These are phyloP conservation scores for Cardinalis cardinalis DNA, from an alignment of 2,113 vertebrate genomes.

Conservation along the genomic window DNA sequence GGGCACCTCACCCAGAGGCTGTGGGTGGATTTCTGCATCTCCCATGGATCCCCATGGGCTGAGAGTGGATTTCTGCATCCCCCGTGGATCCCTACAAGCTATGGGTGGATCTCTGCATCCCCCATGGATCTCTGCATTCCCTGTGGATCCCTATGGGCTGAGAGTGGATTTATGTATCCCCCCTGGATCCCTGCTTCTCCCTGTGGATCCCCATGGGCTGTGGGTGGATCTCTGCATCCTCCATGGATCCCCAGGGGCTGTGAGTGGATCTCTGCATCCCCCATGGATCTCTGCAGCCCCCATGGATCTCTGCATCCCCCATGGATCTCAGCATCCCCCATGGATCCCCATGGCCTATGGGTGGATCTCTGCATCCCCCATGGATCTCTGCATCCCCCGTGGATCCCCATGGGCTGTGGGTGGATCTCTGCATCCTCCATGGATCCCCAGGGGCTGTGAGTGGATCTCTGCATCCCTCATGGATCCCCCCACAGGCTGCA, in stretches of 20 bases:
- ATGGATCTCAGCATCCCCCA: not conserved
- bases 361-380: not conserved
- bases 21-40: not conserved
- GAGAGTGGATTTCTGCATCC: not conserved
- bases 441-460: accelerated
- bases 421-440: not conserved
- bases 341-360: not conserved
- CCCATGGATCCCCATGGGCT: not conserved
- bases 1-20: not conserved
- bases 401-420: not conserved
- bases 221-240: not conserved
- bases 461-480: not conserved
- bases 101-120: not conserved
- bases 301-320: not conserved
- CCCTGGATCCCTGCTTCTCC: too few relatives aligned
- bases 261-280: too few relatives aligned
- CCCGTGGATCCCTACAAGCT: accelerated
- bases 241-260: too few relatives aligned
- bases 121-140: accelerated
- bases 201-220: accelerated
- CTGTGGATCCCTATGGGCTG: not conserved
- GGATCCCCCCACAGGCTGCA: not conserved
- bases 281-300: too few relatives aligned
- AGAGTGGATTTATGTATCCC: not conserved
- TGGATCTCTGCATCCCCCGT: not conserved